A percentile compares a stretch with the other conserved stretches of the same genome.
Evolutionary conservation across 2,888 invertebrate species (phyloP).

Genomic region (Drosophila incognita): DNA sequence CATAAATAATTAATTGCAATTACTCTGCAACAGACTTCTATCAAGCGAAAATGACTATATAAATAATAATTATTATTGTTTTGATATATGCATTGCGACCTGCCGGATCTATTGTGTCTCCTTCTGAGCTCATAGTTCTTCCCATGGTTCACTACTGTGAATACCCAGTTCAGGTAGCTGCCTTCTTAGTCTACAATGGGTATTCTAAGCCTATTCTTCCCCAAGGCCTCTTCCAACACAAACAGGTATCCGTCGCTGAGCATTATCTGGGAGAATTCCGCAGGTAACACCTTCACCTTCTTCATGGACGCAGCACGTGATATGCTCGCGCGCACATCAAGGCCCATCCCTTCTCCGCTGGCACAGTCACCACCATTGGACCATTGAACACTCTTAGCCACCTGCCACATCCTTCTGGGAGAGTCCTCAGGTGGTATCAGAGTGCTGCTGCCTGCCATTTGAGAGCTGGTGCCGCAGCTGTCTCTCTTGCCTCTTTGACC

Average conservation of each 20-base stretch:
- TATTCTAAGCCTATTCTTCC: no score
- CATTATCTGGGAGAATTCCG: neutral
- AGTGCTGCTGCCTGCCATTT: neutral
- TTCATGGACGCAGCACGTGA: neutral
- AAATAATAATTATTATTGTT: neutral
- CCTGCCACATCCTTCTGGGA: neutral
- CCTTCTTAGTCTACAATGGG: no score
- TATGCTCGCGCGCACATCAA: no score
- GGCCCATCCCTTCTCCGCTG: no score
- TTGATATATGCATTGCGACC: neutral
- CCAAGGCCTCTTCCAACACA: neutral
- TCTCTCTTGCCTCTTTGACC: neutral
- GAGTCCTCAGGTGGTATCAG: neutral
- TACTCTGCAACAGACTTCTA: constrained; percentile 3
- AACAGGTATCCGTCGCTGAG: no score
- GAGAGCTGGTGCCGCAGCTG: neutral
- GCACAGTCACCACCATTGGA: neutral
- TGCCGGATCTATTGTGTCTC: neutral
- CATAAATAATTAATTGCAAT: constrained; percentile 15
- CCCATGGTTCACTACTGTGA: no score
- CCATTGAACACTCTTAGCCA: neutral
- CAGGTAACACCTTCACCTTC: neutral
- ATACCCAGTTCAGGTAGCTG: no score
- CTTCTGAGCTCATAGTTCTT: neutral
- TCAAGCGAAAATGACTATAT: neutral